These are phyloP conservation scores for Orchesella cincta DNA, from an alignment of 1,140 invertebrate genomes.

Conservation along the genomic window DNA sequence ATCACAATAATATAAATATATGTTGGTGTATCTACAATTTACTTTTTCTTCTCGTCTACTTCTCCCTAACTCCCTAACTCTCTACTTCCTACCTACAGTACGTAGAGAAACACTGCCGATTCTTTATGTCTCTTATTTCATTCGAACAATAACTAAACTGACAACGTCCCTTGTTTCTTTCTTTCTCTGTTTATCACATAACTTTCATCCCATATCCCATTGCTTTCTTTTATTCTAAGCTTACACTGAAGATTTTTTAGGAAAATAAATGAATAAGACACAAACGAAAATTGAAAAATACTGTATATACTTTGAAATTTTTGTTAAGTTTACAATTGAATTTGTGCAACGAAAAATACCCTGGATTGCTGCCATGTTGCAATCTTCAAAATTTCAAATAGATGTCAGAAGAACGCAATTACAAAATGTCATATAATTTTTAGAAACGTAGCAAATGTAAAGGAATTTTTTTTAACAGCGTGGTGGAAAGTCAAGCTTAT, in stretches of 20 bases:
- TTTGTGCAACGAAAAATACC: neutral
- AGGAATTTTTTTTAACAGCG: too few species aligned
- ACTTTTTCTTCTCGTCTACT: neutral
- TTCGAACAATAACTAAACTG: neutral
- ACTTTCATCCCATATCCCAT: constrained; percentile 22
- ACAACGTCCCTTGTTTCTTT: too few species aligned
- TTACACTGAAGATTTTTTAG: neutral
- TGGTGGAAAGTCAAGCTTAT: too few species aligned
- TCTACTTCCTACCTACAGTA: neutral
- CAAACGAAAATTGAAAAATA: neutral
- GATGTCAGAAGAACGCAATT: too few species aligned
- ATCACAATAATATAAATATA: constrained; percentile 33
- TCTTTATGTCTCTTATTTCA: neutral
- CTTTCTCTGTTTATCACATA: too few species aligned
- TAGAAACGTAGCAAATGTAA: too few species aligned
- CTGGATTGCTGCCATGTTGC: neutral
- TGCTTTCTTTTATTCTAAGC: too few species aligned
- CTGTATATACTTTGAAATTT: neutral
- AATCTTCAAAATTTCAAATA: neutral
- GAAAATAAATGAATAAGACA: neutral
- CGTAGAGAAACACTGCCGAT: neutral
- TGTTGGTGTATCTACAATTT: too few species aligned
- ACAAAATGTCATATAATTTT: too few species aligned
- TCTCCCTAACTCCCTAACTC: constrained; percentile 20
- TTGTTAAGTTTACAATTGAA: neutral